A percentile compares a stretch with the other conserved stretches of the same genome.
Evolutionary conservation across 2,113 vertebrate genomes (phyloP).

Genomic region (Glaucidium brasilianum): DNA sequence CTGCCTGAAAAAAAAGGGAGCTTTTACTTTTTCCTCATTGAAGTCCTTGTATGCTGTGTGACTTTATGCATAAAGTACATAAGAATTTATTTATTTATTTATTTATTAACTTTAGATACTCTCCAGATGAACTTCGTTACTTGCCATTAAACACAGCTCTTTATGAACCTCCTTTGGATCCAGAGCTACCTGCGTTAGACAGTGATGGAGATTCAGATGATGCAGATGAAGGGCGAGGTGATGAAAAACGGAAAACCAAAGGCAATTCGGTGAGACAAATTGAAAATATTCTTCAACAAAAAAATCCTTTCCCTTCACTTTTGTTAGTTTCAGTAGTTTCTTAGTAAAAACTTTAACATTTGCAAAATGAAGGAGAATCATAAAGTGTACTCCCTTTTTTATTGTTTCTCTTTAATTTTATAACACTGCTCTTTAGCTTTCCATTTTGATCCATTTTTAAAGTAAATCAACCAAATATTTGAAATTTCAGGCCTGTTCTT

Average conservation of each 20-base stretch:
- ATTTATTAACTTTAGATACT: constrained; percentile 79
- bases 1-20: neutral
- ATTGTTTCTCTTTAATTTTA: neutral
- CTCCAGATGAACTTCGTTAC: constrained; percentile 95
- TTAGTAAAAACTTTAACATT: neutral
- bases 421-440: neutral
- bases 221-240: constrained; percentile 83
- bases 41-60: neutral
- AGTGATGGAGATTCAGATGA: constrained; percentile 97
- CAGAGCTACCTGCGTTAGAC: constrained; percentile 90
- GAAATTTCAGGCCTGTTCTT: neutral
- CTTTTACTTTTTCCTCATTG: neutral
- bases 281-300: neutral
- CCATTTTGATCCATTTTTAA: neutral
- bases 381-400: neutral
- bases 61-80: neutral
- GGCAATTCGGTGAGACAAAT: constrained; percentile 77
- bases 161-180: constrained; percentile 95
- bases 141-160: constrained; percentile 94
- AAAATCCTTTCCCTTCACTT: neutral
- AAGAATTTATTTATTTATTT: neutral
- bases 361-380: neutral
- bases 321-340: neutral
- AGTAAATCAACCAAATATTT: neutral
- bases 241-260: constrained; percentile 85